phyloP scores from a whole-genome alignment of 2,797 vertebrate species.

The Bradypus variegatus region DNA sequence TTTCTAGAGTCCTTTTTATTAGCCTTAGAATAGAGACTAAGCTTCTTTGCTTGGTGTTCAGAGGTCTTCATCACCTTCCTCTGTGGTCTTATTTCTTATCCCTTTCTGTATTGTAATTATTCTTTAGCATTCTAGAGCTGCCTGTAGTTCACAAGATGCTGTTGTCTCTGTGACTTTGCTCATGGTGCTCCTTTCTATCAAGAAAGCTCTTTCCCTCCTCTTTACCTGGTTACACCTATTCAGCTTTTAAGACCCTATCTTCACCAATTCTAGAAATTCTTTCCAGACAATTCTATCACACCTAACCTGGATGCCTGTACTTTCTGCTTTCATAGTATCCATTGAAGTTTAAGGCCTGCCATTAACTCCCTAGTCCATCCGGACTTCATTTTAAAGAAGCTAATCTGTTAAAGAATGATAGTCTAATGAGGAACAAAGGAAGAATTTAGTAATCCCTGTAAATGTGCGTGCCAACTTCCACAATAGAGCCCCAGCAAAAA shows the following conservation, averaged over 20 bases:
- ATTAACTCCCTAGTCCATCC: background rate
- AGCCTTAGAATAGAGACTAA: background rate
- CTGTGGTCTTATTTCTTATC: background rate
- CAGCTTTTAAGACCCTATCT: background rate
- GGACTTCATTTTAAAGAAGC: background rate
- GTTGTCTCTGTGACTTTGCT: slow-evolving; percentile 9
- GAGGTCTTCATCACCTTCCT: background rate
- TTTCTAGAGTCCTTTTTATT: background rate
- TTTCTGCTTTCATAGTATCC: background rate
- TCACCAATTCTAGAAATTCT: background rate
- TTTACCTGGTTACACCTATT: background rate
- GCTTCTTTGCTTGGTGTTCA: background rate
- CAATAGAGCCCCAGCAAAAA: background rate
- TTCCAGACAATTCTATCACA: background rate
- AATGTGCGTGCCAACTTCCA: background rate
- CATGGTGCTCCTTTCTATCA: background rate
- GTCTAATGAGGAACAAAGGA: background rate
- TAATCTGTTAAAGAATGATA: background rate
- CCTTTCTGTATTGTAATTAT: background rate
- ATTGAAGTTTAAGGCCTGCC: background rate
- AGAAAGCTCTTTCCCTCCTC: background rate
- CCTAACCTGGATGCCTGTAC: background rate
- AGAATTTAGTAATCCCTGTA: background rate
- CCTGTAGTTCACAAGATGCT: background rate
- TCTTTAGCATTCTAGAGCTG: background rate